phyloP scores from a whole-genome alignment of 1,140 invertebrate genomes.

The Trigoniulus corallinus region DNA sequence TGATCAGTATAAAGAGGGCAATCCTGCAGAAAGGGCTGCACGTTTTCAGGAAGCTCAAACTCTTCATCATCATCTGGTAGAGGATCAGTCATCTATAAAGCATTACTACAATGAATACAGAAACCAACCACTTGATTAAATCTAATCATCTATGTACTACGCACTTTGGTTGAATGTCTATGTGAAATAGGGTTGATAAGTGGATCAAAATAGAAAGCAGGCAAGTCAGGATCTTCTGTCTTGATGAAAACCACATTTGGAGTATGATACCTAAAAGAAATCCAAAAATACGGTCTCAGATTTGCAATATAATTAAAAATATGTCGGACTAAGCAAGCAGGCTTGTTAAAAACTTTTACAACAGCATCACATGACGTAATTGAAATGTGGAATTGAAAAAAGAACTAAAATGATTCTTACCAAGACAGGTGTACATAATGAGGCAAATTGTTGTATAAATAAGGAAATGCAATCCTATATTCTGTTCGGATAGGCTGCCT shows the following conservation, averaged over 20 bases:
- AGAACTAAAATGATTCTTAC: slow-evolving; percentile 35
- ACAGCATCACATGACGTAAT: not conserved
- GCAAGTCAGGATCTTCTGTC: slow-evolving; percentile 99
- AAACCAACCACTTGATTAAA: not conserved
- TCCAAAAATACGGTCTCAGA: slow-evolving; percentile 15
- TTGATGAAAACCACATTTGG: slow-evolving; percentile 99
- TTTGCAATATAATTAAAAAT: slow-evolving; percentile 10
- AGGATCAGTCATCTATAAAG: slow-evolving; percentile 39
- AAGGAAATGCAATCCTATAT: slow-evolving; percentile 98
- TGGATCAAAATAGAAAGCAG: slow-evolving; percentile 99
- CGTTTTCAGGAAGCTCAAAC: slow-evolving; percentile 74
- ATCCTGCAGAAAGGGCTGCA: slow-evolving; percentile 84
- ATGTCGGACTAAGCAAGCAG: slow-evolving; percentile 17
- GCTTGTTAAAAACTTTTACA: not conserved
- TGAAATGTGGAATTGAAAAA: not conserved
- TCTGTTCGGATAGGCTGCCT: slow-evolving; percentile 95
- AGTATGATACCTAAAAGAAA: slow-evolving; percentile 75
- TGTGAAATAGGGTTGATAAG: slow-evolving; percentile 98
- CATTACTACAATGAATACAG: not conserved
- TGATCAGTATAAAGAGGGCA: slow-evolving; percentile 95
- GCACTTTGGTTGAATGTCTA: slow-evolving; percentile 62
- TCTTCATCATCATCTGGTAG: slow-evolving; percentile 88
- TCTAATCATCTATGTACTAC: not conserved
- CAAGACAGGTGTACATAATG: slow-evolving; percentile 88
- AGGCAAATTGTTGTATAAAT: slow-evolving; percentile 96